A percentile compares a stretch with the other conserved stretches of the same genome.
These are phyloP conservation scores for Troides oblongomaculatus DNA, from an alignment of 2,888 invertebrate genomes.

Conservation along the genomic window DNA sequence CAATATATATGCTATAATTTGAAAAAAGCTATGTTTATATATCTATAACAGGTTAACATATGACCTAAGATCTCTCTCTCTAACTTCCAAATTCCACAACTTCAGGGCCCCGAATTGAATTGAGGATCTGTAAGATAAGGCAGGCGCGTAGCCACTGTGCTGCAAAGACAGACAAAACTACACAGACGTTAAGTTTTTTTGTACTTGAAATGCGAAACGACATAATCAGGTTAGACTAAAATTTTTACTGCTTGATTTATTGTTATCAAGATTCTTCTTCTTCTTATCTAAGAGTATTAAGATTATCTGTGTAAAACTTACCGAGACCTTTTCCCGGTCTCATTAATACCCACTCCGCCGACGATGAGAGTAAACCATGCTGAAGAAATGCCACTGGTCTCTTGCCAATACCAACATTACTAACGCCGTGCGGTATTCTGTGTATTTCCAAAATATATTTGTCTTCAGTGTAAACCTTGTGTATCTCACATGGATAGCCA, in stretches of 20 bases:
- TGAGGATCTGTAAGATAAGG: no score
- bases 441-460: conserved; percentile 90
- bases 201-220: background rate
- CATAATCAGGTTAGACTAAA: background rate
- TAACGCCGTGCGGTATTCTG: conserved; percentile 83
- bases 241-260: background rate
- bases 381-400: conserved; percentile 84
- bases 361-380: conserved; percentile 89
- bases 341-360: conserved; percentile 89
- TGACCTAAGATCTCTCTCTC: no score
- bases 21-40: background rate
- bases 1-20: conserved; percentile 81
- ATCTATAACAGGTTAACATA: no score
- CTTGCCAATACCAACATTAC: conserved; percentile 38
- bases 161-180: no score
- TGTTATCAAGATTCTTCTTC: background rate
- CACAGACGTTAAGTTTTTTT: no score
- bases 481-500: conserved; percentile 87
- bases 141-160: no score
- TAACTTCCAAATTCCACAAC: no score
- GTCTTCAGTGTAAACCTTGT: conserved; percentile 86
- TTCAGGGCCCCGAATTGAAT: no score
- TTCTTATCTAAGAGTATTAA: background rate
- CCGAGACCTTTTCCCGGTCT: conserved; percentile 82
- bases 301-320: conserved; percentile 37